These are phyloP conservation scores for Coenonympha glycerion DNA, from an alignment of 2,888 invertebrate genomes.

Conservation along the genomic window DNA sequence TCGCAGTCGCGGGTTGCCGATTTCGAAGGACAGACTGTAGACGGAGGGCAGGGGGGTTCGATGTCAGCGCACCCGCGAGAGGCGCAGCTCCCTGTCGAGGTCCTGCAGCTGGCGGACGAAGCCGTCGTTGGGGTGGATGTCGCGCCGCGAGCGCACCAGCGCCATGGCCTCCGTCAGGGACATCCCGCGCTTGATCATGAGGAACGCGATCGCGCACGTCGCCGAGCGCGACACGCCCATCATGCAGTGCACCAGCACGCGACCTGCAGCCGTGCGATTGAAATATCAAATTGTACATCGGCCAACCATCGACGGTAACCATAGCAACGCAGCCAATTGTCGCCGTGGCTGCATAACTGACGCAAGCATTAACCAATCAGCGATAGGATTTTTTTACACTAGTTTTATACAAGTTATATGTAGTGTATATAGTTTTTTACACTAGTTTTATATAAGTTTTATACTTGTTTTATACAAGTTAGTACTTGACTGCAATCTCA, in stretches of 20 bases:
- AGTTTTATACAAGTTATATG: too few relatives aligned
- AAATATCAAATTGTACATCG: too few relatives aligned
- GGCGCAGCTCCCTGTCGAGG: slow-evolving; percentile 77
- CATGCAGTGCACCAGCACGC: slow-evolving; percentile 86
- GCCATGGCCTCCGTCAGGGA: slow-evolving; percentile 83
- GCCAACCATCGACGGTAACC: too few relatives aligned
- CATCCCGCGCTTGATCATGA: slow-evolving; percentile 87
- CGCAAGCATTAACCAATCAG: too few relatives aligned
- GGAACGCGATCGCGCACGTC: slow-evolving; percentile 85
- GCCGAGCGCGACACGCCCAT: slow-evolving; percentile 89
- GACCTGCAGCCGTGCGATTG: slow-evolving; percentile 71
- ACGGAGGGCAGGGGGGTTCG: slow-evolving; percentile 46
- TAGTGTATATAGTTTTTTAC: too few relatives aligned
- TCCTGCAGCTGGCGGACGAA: slow-evolving; percentile 86
- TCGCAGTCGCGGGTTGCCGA: slow-evolving; percentile 40
- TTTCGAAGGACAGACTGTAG: slow-evolving; percentile 43
- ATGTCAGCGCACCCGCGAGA: slow-evolving; percentile 69
- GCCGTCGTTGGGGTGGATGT: slow-evolving; percentile 87
- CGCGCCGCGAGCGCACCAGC: slow-evolving; percentile 80
- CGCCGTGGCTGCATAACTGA: too few relatives aligned
- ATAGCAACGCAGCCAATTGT: too few relatives aligned
- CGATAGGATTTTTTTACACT: too few relatives aligned
- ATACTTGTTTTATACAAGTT: too few relatives aligned
- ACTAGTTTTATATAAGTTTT: too few relatives aligned
- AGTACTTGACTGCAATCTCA: too few relatives aligned